A percentile compares a stretch with the other conserved stretches of the same genome.
These are phyloP conservation scores for Tonatia bakeri DNA, from an alignment of 2,113 vertebrate genomes.

Conservation along the genomic window DNA sequence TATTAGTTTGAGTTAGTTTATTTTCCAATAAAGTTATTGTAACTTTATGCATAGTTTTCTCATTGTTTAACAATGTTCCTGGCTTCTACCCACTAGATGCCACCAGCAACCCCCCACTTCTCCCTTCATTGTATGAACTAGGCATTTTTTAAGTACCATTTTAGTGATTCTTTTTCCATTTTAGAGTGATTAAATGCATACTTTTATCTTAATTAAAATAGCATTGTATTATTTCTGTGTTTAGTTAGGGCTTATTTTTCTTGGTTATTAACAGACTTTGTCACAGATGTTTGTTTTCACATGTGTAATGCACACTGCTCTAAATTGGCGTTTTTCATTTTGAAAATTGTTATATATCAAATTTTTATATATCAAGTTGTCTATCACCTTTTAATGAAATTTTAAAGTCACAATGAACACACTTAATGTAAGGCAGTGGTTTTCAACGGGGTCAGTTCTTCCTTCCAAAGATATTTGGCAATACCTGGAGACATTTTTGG, in stretches of 20 bases:
- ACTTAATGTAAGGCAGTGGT: background rate
- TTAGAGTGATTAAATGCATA: background rate
- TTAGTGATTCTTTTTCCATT: background rate
- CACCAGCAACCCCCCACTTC: background rate
- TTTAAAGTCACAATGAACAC: background rate
- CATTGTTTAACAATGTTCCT: background rate
- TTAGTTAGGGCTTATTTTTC: background rate
- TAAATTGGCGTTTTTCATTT: background rate
- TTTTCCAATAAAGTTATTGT: background rate
- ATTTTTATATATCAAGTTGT: background rate
- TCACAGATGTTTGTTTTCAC: background rate
- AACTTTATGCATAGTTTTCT: background rate
- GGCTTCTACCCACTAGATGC: background rate
- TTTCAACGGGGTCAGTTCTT: background rate
- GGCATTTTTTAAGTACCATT: background rate
- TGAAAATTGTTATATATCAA: slow-evolving; percentile 13
- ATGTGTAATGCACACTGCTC: background rate
- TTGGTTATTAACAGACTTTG: background rate
- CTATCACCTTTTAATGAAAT: background rate
- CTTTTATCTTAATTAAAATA: background rate
- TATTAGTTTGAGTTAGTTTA: background rate
- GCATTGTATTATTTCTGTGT: background rate
- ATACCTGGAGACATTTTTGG: background rate
- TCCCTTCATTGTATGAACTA: background rate
- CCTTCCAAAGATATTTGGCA: background rate